Conservation (phyloP, 2,113 vertebrate genomes). For the Etheostoma cragini region DNA sequence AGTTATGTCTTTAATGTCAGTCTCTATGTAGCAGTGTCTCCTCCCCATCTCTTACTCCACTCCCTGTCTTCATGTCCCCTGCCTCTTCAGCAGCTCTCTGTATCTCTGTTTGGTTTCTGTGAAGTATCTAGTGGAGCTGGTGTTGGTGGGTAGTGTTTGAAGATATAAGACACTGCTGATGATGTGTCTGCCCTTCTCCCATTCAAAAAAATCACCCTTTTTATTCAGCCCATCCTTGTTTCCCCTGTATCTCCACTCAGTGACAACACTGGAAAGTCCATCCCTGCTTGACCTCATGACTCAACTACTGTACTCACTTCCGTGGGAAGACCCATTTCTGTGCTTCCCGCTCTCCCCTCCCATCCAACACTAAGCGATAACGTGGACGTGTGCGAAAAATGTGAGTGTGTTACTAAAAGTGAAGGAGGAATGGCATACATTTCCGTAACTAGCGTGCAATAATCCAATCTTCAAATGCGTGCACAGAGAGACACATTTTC, state of each 20-base stretch:
- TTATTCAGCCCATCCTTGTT: neutral
- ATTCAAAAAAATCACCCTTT: constrained; percentile 40
- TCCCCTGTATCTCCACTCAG: neutral
- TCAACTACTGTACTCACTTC: constrained; percentile 36
- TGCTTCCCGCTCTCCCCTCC: constrained; percentile 49
- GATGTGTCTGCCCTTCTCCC: constrained; percentile 36
- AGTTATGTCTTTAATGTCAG: neutral
- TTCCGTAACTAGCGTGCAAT: constrained; percentile 28
- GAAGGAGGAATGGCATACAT: constrained; percentile 34
- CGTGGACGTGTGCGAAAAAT: constrained; percentile 14
- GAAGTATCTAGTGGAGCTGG: constrained; percentile 22
- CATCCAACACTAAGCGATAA: constrained; percentile 17
- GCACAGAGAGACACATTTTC: constrained; percentile 32
- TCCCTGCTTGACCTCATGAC: constrained; percentile 51
- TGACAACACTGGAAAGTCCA: constrained; percentile 66
- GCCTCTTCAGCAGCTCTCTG: constrained; percentile 37
- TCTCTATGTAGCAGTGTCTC: neutral
- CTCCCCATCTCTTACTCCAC: constrained; percentile 38
- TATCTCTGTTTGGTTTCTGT: constrained; percentile 36
- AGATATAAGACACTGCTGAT: constrained; percentile 24
- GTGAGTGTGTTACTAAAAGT: constrained; percentile 23
- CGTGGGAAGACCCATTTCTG: constrained; percentile 16
- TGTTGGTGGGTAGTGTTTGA: constrained; percentile 17
- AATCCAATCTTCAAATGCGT: constrained; percentile 22
- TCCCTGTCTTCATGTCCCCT: constrained; percentile 43